These are phyloP conservation scores for Anguilla japonica DNA, from an alignment of 2,113 vertebrate genomes.

Conservation along the genomic window DNA sequence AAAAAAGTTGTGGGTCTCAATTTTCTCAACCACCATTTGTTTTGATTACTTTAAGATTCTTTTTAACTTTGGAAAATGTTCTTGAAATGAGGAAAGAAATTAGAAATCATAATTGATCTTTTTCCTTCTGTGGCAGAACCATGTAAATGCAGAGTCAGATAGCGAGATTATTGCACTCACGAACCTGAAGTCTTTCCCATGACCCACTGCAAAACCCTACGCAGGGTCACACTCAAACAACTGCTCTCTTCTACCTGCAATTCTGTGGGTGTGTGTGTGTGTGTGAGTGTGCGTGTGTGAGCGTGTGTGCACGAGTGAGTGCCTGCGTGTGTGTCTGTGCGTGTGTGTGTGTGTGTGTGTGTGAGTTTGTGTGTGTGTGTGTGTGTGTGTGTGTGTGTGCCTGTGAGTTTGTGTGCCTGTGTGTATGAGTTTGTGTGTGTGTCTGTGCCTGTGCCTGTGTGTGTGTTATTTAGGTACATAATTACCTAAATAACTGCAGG, in stretches of 20 bases:
- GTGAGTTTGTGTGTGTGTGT: too few relatives aligned
- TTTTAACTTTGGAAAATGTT: not conserved
- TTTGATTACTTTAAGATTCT: not conserved
- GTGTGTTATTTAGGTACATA: not conserved
- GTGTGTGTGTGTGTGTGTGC: too few relatives aligned
- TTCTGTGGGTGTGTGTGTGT: too few relatives aligned
- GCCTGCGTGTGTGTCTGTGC: too few relatives aligned
- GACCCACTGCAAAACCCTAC: not conserved
- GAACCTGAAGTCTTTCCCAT: not conserved
- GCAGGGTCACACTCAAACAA: not conserved
- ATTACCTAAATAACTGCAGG: not conserved
- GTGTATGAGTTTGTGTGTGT: too few relatives aligned
- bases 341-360: too few relatives aligned
- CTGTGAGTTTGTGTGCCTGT: too few relatives aligned
- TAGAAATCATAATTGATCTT: not conserved
- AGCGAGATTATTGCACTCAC: not conserved
- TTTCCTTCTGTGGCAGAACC: not conserved
- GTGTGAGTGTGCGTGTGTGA: too few relatives aligned
- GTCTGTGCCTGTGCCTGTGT: too few relatives aligned
- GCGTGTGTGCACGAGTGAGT: too few relatives aligned
- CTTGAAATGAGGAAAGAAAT: not conserved
- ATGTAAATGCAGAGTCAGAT: not conserved
- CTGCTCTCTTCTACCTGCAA: not conserved
- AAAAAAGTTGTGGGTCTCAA: not conserved
- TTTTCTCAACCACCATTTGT: not conserved